Percentiles rank a stretch among this genome's conserved stretches.
These are phyloP conservation scores for Ailuropoda melanoleuca DNA, from an alignment of 2,113 vertebrate species.

Conservation along the genomic window DNA sequence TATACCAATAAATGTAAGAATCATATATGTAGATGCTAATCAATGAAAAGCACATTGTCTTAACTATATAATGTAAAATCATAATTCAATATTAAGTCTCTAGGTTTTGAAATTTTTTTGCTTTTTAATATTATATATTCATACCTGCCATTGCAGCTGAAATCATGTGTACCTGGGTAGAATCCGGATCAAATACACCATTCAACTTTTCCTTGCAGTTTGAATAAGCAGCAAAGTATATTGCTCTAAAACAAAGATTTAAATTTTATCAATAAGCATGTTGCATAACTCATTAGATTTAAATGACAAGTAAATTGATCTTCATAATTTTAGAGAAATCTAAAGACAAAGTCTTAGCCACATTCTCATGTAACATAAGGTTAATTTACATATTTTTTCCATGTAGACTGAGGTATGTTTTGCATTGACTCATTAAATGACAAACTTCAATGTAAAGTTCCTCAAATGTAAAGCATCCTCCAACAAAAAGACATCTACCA, in stretches of 20 bases:
- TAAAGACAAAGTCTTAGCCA: constrained; percentile 3
- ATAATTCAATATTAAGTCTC: constrained; percentile 34
- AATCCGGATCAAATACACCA: constrained; percentile 92
- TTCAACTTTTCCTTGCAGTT: constrained; percentile 96
- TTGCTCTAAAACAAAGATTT: constrained; percentile 89
- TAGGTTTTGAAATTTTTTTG: constrained; percentile 34
- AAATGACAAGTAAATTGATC: constrained; percentile 26
- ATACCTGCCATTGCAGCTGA: constrained; percentile 98
- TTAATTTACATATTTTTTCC: constrained; percentile 72
- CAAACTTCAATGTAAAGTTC: constrained; percentile 48
- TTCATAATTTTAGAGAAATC: constrained; percentile 38
- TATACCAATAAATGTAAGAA: constrained; percentile 40
- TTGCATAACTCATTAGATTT: not conserved
- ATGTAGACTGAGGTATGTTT: constrained; percentile 58
- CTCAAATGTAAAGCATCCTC: constrained; percentile 64
- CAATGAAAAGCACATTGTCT: constrained; percentile 46
- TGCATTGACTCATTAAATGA: constrained; percentile 58
- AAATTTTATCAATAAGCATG: constrained; percentile 48
- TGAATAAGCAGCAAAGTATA: constrained; percentile 99
- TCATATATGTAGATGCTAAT: constrained; percentile 26
- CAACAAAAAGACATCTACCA: constrained; percentile 64
- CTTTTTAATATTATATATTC: constrained; percentile 78
- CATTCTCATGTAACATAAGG: constrained; percentile 57
- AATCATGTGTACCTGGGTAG: constrained; percentile 96
- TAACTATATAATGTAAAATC: constrained; percentile 45